Percentiles rank a stretch among this genome's conserved stretches.
These are phyloP conservation scores for Ectropis crepuscularia DNA, from an alignment of 2,888 invertebrate genomes.

Conservation along the genomic window DNA sequence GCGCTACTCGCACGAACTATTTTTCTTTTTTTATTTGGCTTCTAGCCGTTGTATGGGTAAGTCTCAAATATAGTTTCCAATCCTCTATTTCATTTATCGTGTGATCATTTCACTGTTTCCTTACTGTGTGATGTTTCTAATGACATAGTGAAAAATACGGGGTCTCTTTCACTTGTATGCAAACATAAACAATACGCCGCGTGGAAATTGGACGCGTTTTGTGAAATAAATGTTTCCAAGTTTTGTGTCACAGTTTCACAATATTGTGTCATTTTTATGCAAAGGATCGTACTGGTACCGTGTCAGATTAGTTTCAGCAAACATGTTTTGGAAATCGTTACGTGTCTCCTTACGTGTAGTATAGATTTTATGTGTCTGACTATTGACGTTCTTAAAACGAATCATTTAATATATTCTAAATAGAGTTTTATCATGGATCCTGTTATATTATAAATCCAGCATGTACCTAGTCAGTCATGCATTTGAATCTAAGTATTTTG, in stretches of 20 bases:
- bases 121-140: neutral
- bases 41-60: constrained; percentile 86
- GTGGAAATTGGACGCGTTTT: constrained; percentile 34
- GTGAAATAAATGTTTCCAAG: constrained; percentile 24
- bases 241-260: constrained; percentile 11
- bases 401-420: neutral
- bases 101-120: neutral
- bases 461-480: too few relatives aligned
- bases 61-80: constrained; percentile 44
- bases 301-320: constrained; percentile 1
- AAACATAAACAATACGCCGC: constrained; percentile 41
- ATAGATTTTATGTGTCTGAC: constrained; percentile 7
- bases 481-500: too few relatives aligned
- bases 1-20: constrained; percentile 71
- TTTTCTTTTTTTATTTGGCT: constrained; percentile 85
- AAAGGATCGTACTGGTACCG: neutral
- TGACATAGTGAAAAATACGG: constrained; percentile 25
- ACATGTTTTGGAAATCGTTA: constrained; percentile 3
- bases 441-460: too few relatives aligned
- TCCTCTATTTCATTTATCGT: constrained; percentile 11
- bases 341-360: neutral
- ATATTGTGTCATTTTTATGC: neutral
- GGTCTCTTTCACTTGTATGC: constrained; percentile 20
- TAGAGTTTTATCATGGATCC: too few relatives aligned
- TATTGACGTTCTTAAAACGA: neutral